Percentiles rank a stretch among this genome's conserved stretches.
Conservation (phyloP, 2,888 invertebrate species). For the Limnephilus lunatus region DNA sequence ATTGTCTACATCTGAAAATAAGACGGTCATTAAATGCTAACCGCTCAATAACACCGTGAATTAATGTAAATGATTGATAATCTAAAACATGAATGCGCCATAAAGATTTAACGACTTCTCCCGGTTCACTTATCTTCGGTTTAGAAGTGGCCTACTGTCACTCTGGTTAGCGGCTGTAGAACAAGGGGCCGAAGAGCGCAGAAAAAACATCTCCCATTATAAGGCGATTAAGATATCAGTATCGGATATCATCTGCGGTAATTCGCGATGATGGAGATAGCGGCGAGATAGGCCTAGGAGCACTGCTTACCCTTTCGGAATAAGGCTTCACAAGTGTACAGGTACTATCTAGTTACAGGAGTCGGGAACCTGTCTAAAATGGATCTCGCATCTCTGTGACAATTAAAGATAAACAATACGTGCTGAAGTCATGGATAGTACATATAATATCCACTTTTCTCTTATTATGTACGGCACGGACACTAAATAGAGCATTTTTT, state of each 20-base stretch:
- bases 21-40: neutral
- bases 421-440: too few species aligned
- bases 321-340: neutral
- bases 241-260: neutral
- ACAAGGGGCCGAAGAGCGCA: neutral
- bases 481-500: too few species aligned
- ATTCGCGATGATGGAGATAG: neutral
- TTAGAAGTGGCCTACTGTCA: neutral
- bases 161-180: neutral
- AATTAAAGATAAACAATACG: too few species aligned
- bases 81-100: neutral
- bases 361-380: neutral
- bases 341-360: neutral
- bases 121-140: neutral
- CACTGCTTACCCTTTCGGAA: neutral
- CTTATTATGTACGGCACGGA: too few species aligned
- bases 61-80: conserved; percentile 2
- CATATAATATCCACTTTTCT: too few species aligned
- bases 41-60: neutral
- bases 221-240: conserved; percentile 2
- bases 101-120: neutral
- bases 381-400: too few species aligned
- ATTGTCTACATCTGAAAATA: neutral
- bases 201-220: neutral
- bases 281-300: neutral